These are phyloP conservation scores for Copsychus sechellarum DNA, from an alignment of 2,113 vertebrate genomes.

Conservation along the genomic window DNA sequence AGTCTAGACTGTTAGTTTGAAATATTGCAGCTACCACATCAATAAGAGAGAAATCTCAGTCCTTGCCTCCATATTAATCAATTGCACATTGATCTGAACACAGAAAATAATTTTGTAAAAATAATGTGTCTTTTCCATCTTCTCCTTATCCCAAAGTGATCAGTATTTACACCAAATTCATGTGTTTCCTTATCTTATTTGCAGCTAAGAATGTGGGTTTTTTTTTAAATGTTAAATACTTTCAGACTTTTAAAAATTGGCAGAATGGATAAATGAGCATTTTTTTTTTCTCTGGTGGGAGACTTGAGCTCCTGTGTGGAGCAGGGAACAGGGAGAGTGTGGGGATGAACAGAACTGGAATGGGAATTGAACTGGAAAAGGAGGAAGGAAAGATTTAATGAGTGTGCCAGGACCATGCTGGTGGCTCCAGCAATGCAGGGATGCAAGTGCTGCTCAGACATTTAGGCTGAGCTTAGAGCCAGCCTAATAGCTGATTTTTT, in stretches of 20 bases:
- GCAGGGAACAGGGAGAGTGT: accelerated
- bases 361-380: not conserved
- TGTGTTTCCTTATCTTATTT: not conserved
- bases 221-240: not conserved
- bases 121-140: no score
- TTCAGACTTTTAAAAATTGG: not conserved
- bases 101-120: not conserved
- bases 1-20: not conserved
- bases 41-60: not conserved
- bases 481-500: not conserved
- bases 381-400: not conserved
- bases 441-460: accelerated
- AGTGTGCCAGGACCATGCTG: accelerated
- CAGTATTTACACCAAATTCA: not conserved
- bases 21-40: not conserved
- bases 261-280: not conserved
- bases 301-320: not conserved
- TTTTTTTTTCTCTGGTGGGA: not conserved
- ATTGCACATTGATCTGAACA: not conserved
- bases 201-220: not conserved
- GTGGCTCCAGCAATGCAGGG: not conserved
- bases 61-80: not conserved
- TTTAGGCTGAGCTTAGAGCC: not conserved
- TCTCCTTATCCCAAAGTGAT: not conserved
- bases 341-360: not conserved